Evolutionary conservation across 2,888 invertebrate species (phyloP), one percentile per base, ranked within the genome.

Genomic region (Torymus texanus): DNA sequence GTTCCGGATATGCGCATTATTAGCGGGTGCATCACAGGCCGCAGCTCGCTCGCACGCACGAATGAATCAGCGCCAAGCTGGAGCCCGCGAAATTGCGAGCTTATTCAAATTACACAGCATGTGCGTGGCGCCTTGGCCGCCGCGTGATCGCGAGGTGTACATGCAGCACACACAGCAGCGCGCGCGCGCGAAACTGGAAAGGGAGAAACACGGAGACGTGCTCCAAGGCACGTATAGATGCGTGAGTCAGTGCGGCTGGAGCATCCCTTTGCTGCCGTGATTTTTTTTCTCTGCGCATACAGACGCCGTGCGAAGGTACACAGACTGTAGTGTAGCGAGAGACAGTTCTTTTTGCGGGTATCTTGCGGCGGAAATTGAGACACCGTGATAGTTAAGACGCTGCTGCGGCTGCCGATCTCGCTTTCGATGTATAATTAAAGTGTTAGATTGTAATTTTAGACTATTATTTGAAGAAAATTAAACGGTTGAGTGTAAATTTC

Each of bases 71-170:
- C 73, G 72, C 61, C 78, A 67, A 56, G 5, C 24, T 21, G 76
- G 71, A 75, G 77, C 75, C 80, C 74, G 77, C 75, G 77, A 80
- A 80, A 79, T 75, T 82, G 75, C 78, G 67, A 82, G 75, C 77
- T 75, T 73, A 78, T 80, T 82, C 78, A 78, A 79, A 79, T 80
- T 80, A 72, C 72, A 80, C 53, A 65, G 53, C n/a, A 24, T 18
- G n/a, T 51, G 50, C 70, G 58, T 70, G 74, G 72, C 72, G 65
- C 59, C 58, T 21, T 29, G 5, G 29, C 29, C 29, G 29, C 29
- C 29, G 29, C 29, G 29, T 29, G 29, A 29, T 29, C 29, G 29
- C 29, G 29, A 29, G 29, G 5, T 3, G 51, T 2, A 29, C n/a
- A 24, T n/a, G 11, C 59, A n/a, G n/a, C n/a, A n/a, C n/a, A n/a